Evolutionary conservation across 2,888 invertebrate genomes (phyloP).

Genomic region (Meiosimyza decipiens): DNA sequence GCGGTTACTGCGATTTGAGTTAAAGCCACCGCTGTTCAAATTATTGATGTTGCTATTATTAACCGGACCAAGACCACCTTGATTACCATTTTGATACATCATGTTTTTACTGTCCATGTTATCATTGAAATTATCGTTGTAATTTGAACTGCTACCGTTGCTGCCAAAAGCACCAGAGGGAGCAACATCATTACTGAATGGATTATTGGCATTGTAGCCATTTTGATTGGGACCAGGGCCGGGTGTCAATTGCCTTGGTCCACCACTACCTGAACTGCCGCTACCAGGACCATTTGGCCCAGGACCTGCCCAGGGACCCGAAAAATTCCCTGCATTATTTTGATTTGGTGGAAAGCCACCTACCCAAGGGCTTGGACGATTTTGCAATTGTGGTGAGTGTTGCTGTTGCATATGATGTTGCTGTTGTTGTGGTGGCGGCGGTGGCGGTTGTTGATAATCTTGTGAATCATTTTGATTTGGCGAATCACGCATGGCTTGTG

Average conservation of each 20-base stretch:
- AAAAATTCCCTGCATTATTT: conserved; percentile 43
- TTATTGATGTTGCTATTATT: conserved; percentile 42
- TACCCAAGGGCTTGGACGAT: conserved; percentile 56
- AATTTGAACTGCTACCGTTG: conserved; percentile 41
- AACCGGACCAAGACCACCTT: conserved; percentile 30
- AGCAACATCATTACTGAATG: conserved; percentile 33
- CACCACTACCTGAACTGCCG: conserved; percentile 37
- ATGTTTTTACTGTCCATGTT: conserved; percentile 39
- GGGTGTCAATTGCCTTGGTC: conserved; percentile 32
- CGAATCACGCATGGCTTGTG: neutral
- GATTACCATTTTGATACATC: conserved; percentile 39
- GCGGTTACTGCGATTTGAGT: conserved; percentile 36
- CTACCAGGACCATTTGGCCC: conserved; percentile 42
- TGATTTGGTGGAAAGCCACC: conserved; percentile 37
- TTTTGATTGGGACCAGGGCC: conserved; percentile 44
- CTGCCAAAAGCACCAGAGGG: conserved; percentile 16
- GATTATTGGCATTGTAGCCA: conserved; percentile 47
- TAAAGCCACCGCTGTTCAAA: conserved; percentile 18
- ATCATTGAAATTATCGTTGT: conserved; percentile 43
- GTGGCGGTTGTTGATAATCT: conserved; percentile 22
- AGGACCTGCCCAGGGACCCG: conserved; percentile 44
- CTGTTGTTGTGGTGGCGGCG: conserved; percentile 40
- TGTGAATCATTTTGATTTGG: conserved; percentile 50
- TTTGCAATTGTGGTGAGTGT: conserved; percentile 35
- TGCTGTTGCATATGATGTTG: conserved; percentile 37